Percentiles rank a stretch among this genome's conserved stretches.
Conservation (phyloP, 2,797 vertebrate species). For the Enteromius radiatus region DNA sequence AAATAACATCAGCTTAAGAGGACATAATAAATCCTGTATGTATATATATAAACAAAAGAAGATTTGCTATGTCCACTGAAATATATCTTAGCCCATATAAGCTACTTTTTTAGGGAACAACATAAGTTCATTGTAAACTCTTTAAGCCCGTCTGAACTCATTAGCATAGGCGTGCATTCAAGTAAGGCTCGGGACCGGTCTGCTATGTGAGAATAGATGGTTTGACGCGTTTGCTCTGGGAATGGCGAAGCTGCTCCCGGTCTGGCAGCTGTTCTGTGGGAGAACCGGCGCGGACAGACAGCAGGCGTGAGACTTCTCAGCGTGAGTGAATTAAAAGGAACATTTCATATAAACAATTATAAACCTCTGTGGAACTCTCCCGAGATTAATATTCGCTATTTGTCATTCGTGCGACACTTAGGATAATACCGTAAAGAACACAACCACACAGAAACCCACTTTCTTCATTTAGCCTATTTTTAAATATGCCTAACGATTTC, state of each 20-base stretch:
- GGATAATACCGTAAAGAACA: not conserved
- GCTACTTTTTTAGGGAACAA: not conserved
- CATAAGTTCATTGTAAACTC: slow-evolving; percentile 27
- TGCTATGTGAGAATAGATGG: slow-evolving; percentile 68
- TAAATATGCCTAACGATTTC: not conserved
- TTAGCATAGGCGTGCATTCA: slow-evolving; percentile 54
- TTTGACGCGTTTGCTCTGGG: slow-evolving; percentile 72
- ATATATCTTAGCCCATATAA: not conserved
- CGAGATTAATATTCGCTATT: slow-evolving; percentile 53
- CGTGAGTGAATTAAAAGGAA: slow-evolving; percentile 69
- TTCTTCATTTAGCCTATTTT: not conserved
- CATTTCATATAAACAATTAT: slow-evolving; percentile 61
- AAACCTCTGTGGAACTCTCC: slow-evolving; percentile 34
- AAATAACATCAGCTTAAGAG: not conserved
- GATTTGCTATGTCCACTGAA: too few species aligned
- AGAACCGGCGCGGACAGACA: slow-evolving; percentile 76
- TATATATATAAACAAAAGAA: too few species aligned
- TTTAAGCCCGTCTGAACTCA: slow-evolving; percentile 32
- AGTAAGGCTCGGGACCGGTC: slow-evolving; percentile 53
- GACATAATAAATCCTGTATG: not conserved
- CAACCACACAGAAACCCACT: not conserved
- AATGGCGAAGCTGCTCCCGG: slow-evolving; percentile 74
- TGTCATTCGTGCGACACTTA: slow-evolving; percentile 42
- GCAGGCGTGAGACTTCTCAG: slow-evolving; percentile 76
- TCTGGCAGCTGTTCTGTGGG: slow-evolving; percentile 84